A percentile compares a stretch with the other conserved stretches of the same genome.
Conservation (phyloP, 2,113 vertebrate genomes). For the Clupea harengus region DNA sequence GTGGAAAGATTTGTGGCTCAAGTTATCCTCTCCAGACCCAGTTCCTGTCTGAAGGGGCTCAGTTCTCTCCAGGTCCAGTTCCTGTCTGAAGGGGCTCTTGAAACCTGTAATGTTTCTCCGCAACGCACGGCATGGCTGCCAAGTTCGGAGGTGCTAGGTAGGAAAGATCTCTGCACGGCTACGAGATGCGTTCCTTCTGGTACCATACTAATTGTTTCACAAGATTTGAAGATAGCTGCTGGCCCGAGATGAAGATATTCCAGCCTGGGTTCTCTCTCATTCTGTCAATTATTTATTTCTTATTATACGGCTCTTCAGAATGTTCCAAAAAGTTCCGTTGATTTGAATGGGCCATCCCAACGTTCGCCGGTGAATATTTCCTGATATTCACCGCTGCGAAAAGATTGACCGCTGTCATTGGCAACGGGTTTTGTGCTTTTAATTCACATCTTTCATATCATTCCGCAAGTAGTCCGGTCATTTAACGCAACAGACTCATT, state of each 20-base stretch:
- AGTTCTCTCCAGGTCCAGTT: constrained; percentile 25
- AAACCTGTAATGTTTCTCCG: constrained; percentile 37
- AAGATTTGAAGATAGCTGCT: background rate
- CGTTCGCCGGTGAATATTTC: too few species aligned
- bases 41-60: constrained; percentile 25
- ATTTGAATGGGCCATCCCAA: too few species aligned
- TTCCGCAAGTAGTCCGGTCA: too few species aligned
- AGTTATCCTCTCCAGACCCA: constrained; percentile 18
- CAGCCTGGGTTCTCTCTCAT: background rate
- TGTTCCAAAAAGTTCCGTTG: too few species aligned
- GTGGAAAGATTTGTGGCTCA: constrained; percentile 45
- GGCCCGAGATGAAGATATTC: background rate
- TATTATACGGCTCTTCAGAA: too few species aligned
- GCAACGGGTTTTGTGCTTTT: too few species aligned
- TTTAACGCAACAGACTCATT: too few species aligned
- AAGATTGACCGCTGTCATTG: too few species aligned
- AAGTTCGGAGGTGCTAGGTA: constrained; percentile 25
- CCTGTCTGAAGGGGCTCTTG: constrained; percentile 24
- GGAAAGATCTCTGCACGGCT: background rate
- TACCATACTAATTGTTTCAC: background rate
- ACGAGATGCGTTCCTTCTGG: background rate
- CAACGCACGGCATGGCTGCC: constrained; percentile 14
- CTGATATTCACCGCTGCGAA: too few species aligned
- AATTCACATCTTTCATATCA: too few species aligned
- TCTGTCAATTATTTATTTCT: background rate